These are phyloP conservation scores for Lucilia sericata DNA, from an alignment of 1,140 invertebrate genomes.

Conservation along the genomic window DNA sequence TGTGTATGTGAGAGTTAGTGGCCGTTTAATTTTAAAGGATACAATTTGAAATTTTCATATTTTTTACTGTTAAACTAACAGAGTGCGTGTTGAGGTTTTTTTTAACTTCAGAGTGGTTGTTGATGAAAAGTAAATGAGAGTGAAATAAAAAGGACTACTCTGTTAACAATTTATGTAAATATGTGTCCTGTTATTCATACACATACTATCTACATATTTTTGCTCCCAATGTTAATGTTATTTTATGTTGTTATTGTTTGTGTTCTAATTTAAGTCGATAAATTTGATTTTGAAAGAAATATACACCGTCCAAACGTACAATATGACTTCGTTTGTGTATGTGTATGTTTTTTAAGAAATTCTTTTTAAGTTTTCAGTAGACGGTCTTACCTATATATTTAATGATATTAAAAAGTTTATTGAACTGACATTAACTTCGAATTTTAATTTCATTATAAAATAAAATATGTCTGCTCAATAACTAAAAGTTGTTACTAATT, in stretches of 20 bases:
- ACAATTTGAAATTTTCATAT: neutral
- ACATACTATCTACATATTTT: neutral
- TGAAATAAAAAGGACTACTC: neutral
- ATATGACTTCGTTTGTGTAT: neutral
- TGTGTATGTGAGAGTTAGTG: too few relatives aligned
- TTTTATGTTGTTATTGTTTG: neutral
- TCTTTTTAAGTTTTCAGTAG: too few relatives aligned
- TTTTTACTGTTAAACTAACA: neutral
- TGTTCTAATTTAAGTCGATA: neutral
- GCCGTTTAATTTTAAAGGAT: neutral
- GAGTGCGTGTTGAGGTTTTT: neutral
- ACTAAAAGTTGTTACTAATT: too few relatives aligned
- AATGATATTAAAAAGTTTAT: too few relatives aligned
- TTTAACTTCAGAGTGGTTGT: neutral
- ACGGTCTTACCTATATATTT: too few relatives aligned
- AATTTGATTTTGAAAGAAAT: neutral
- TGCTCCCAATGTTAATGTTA: neutral
- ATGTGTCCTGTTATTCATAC: neutral
- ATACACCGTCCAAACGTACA: neutral
- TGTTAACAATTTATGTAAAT: neutral
- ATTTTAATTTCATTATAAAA: too few relatives aligned
- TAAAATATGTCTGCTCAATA: too few relatives aligned
- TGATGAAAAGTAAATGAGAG: neutral
- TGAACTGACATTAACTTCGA: too few relatives aligned
- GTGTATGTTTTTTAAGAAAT: too few relatives aligned